These are phyloP conservation scores for Blennius ocellaris DNA, from an alignment of 2,113 vertebrate species.

Conservation along the genomic window DNA sequence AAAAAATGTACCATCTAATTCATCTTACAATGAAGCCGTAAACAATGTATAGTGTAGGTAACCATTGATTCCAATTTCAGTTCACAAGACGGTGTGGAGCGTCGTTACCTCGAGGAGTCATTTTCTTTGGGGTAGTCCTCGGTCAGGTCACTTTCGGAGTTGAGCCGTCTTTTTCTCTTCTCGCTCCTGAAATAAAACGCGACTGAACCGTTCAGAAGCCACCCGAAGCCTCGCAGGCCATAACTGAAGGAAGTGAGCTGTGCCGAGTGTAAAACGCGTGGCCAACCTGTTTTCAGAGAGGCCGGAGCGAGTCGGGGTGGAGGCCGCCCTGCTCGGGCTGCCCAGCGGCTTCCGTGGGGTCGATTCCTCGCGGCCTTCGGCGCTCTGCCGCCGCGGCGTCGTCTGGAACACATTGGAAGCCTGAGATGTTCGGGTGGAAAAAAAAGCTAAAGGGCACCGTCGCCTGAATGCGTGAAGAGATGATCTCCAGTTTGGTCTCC, in stretches of 20 bases:
- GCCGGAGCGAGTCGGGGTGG: slow-evolving; percentile 88
- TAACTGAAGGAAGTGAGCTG: too few species aligned
- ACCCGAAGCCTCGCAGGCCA: not conserved
- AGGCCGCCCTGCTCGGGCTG: slow-evolving; percentile 84
- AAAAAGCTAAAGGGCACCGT: not conserved
- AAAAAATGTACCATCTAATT: too few species aligned
- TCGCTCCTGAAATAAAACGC: slow-evolving; percentile 82
- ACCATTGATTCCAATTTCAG: too few species aligned
- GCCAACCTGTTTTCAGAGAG: slow-evolving; percentile 90
- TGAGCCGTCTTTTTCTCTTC: slow-evolving; percentile 91
- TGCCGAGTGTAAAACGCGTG: too few species aligned
- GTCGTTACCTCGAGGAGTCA: slow-evolving; percentile 92
- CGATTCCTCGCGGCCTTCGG: slow-evolving; percentile 89
- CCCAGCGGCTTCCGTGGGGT: slow-evolving; percentile 88
- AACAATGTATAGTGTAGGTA: too few species aligned
- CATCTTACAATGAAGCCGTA: too few species aligned
- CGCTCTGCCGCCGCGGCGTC: slow-evolving; percentile 85
- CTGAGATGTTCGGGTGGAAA: not conserved
- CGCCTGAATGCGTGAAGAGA: not conserved
- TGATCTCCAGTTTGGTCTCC: not conserved
- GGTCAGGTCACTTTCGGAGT: slow-evolving; percentile 87
- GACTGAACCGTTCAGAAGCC: not conserved
- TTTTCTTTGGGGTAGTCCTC: slow-evolving; percentile 99
- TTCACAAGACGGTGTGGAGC: not conserved
- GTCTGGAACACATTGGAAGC: slow-evolving; percentile 75